Conservation (phyloP, 1,140 invertebrate species). For the Caligus rogercresseyi region DNA sequence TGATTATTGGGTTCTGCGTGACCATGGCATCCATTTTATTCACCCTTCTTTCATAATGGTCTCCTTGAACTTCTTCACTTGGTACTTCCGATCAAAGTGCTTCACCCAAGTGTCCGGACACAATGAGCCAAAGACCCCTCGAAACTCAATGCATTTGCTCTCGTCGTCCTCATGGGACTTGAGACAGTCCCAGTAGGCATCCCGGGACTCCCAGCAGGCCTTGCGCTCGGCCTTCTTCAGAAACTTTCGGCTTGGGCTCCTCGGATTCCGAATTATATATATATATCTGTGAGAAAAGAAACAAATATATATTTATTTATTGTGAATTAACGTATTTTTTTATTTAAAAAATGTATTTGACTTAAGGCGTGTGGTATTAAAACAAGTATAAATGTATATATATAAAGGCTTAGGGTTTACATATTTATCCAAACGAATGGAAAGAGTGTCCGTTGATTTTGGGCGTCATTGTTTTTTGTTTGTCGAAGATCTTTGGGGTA, state of each 20-base stretch:
- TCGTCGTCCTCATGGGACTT: background rate
- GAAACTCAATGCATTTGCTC: background rate
- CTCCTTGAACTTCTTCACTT: conserved; percentile 11
- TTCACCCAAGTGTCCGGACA: conserved; percentile 7
- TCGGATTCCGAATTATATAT: too few relatives aligned
- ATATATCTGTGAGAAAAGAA: too few relatives aligned
- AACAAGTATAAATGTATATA: too few relatives aligned
- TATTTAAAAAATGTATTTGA: too few relatives aligned
- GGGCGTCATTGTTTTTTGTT: too few relatives aligned
- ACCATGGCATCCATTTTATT: background rate
- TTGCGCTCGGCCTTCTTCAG: conserved; percentile 12
- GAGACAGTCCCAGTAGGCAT: conserved; percentile 3
- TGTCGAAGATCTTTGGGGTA: too few relatives aligned
- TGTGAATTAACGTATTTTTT: too few relatives aligned
- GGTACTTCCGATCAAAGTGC: conserved; percentile 10
- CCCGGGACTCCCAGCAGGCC: background rate
- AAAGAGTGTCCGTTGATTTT: too few relatives aligned
- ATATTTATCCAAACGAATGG: too few relatives aligned
- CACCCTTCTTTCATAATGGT: background rate
- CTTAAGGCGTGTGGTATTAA: too few relatives aligned
- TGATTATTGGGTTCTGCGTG: background rate
- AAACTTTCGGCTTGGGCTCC: conserved; percentile 5
- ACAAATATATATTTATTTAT: too few relatives aligned
- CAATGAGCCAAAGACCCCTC: background rate
- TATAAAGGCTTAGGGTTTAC: too few relatives aligned